Evolutionary conservation across 2,888 invertebrate species (phyloP).

Genomic region (Cordilura impudica): DNA sequence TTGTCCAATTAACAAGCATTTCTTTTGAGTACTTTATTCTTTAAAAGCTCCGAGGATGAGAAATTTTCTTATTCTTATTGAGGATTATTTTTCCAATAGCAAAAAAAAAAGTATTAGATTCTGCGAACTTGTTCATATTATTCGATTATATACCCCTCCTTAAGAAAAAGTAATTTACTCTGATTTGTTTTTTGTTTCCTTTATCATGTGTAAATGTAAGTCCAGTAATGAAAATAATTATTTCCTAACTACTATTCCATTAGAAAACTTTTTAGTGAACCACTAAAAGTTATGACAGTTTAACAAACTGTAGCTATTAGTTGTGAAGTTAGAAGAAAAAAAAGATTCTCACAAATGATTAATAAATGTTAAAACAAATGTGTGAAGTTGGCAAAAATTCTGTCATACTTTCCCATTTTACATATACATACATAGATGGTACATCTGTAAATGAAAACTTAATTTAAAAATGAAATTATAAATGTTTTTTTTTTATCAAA

Average conservation of each 20-base stretch:
- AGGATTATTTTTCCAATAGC: too few species aligned
- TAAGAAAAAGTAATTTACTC: too few species aligned
- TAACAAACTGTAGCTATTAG: slow-evolving; percentile 14
- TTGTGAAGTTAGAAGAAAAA: background rate
- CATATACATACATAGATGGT: too few species aligned
- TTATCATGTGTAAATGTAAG: background rate
- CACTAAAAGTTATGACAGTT: slow-evolving; percentile 21
- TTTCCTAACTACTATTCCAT: background rate
- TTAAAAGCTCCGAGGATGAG: too few species aligned
- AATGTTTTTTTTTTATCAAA: slow-evolving; percentile 43
- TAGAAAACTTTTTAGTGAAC: background rate
- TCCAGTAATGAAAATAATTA: background rate
- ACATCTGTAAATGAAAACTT: background rate
- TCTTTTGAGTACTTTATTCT: too few species aligned
- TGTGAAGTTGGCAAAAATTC: slow-evolving; percentile 18
- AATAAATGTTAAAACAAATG: slow-evolving; percentile 33
- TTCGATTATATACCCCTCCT: too few species aligned
- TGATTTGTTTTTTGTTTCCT: too few species aligned
- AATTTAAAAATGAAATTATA: background rate
- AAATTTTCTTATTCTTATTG: too few species aligned
- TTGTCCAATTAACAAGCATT: too few species aligned
- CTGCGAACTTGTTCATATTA: too few species aligned
- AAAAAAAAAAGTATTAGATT: too few species aligned
- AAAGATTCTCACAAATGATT: slow-evolving; percentile 22
- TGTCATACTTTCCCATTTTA: background rate